Evolutionary conservation across 2,113 vertebrate species (phyloP).

Genomic region (Hiodon alosoides): DNA sequence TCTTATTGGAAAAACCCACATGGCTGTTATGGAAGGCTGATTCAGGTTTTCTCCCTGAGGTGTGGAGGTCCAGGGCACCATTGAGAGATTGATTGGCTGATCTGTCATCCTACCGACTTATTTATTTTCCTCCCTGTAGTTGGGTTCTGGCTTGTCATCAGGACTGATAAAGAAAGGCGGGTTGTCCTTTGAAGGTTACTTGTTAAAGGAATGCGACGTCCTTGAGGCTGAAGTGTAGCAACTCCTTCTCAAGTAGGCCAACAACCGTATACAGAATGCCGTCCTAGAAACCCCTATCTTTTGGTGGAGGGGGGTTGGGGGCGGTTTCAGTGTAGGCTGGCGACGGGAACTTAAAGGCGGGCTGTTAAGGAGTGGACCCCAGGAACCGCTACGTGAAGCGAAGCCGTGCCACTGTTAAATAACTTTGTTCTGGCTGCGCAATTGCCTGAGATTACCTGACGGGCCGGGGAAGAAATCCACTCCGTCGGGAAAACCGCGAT

Average conservation of each 20-base stretch:
- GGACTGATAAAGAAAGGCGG: constrained; percentile 16
- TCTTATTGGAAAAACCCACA: background rate
- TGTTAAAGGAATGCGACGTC: background rate
- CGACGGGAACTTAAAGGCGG: too few relatives aligned
- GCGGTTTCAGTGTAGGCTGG: background rate
- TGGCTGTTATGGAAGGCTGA: too few relatives aligned
- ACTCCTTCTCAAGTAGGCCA: too few relatives aligned
- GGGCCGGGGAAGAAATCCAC: constrained; percentile 3
- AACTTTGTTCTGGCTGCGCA: constrained; percentile 15
- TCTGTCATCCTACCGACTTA: too few relatives aligned
- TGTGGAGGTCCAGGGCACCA: constrained; percentile 3
- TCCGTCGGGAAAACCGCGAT: background rate
- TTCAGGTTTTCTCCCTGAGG: background rate
- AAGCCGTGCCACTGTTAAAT: constrained; percentile 4
- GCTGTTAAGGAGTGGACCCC: too few relatives aligned
- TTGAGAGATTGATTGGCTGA: constrained; percentile 12
- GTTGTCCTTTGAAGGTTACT: constrained; percentile 18
- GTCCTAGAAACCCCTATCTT: background rate
- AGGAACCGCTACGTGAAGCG: background rate
- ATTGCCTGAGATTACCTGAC: constrained; percentile 19
- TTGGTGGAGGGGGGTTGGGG: background rate
- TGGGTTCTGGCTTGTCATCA: constrained; percentile 24
- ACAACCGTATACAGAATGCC: too few relatives aligned
- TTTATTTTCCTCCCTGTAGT: background rate
- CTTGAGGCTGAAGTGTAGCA: too few relatives aligned